Evolutionary conservation across 2,888 invertebrate genomes (phyloP), one percentile per base, ranked within the genome.

Genomic region (Boloria selene): DNA sequence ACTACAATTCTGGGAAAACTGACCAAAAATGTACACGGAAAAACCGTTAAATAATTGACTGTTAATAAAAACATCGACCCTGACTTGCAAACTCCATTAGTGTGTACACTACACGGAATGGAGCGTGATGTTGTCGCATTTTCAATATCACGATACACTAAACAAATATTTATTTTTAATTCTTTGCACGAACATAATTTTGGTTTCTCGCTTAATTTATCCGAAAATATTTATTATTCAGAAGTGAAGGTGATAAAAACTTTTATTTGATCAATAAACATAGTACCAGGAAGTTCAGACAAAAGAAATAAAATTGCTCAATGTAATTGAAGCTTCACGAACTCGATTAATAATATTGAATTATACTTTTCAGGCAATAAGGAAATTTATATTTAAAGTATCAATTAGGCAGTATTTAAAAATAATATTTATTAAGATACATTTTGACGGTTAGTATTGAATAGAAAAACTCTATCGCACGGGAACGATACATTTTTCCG

Each of bases 21-120:
- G 6, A 14, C 14, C 22, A 49, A 61, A 51, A 61, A 18, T 52
- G 42, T 31, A 45, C 58, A 45, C 17, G 44, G 52, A 62, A 45
- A 26, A 52, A 22, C 53, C 22, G 61, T 58, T 62, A 47, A 18
- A 42, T 52, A 53, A 61, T 52, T 66, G 47, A 61, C 52, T 58
- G 42, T 5, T 47, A 7, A 53, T 14, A 62, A 66, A 58, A 66
- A 61, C 44, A 17, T 31, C 52, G 61, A 31, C 58, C 61, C 58
- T 58, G 58, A 47, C 22, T 66, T 52, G 16, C 38, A 62, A 53
- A 53, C 61, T 22, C 49, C 60, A 54, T 60, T 49, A 55, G 7
- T 26, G 7, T 26, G 26, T 52, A 52, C 52, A 13, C n/a, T 52
- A n/a, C 14, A 3, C 7, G 18, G 52, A 52, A 52, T 31, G 26